Evolutionary conservation across 2,888 invertebrate genomes (phyloP), one percentile per base, ranked within the genome.

Genomic region (Galerucella calmariensis): DNA sequence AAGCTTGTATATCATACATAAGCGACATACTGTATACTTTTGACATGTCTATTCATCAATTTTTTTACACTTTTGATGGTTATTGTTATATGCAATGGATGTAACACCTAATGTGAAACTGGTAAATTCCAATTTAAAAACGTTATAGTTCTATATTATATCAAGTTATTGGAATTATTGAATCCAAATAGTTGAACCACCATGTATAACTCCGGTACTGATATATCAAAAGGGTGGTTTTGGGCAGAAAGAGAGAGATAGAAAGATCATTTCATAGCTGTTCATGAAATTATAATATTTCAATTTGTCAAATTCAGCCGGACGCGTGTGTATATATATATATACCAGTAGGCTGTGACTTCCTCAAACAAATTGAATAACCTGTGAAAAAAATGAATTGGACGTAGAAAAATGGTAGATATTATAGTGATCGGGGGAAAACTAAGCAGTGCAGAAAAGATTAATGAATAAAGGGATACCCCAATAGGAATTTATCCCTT

Each of bases 271-370:
- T 56, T 70, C 48, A 41, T 44, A 69, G 72, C 77, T 75, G 75
- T 77, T 72, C 73, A 77, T 77, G 77, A 77, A 77, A 77, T 75
- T 77, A 77, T 77, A 77, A 77, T 77, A 77, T 77, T 77, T 77
- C 77, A 79, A 77, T 79, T 79, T 79, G 79, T 79, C 79, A 79
- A 74, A 79, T 72, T 75, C 77, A 76, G 74, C 75, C 73, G 79
- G 76, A 79, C 76, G 75, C 66, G 35, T 71, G 66, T 20, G 2
- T 27, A 27, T 27, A 27, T 27, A 3, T 76, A 70, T 76, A 72
- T 62, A 72, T 58, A 72, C 46, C 46, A 67, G 53, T 48, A 70
- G 53, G 41, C 72, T 16, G 6, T 53, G 61, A 62, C 62, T 20
- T 62, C 59, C 75, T 74, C 70, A 75, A 75, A 67, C 75, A 76